Conservation (phyloP, 2,113 vertebrate genomes). For the Lathamus discolor region DNA sequence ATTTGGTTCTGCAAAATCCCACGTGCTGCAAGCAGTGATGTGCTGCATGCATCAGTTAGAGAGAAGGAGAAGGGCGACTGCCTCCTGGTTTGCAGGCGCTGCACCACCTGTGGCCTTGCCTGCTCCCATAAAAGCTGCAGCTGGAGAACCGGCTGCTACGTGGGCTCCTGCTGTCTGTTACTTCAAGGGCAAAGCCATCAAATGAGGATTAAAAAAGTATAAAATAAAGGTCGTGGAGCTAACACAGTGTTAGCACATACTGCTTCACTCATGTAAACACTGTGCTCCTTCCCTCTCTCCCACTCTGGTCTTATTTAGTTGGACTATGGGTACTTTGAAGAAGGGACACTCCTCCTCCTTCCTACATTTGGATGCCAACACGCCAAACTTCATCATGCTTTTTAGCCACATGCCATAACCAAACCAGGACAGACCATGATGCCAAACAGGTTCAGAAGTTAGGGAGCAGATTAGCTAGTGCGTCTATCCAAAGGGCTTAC, state of each 20-base stretch:
- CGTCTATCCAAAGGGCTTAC: neutral
- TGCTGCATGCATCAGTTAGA: neutral
- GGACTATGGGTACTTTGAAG: neutral
- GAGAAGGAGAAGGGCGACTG: neutral
- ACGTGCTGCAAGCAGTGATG: neutral
- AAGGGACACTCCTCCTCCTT: neutral
- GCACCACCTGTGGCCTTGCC: neutral
- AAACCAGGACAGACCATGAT: neutral
- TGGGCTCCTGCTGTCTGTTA: neutral
- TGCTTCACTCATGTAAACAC: neutral
- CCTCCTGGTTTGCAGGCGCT: neutral
- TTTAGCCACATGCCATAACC: neutral
- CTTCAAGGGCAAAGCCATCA: neutral
- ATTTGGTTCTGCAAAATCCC: neutral
- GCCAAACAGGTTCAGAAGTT: neutral
- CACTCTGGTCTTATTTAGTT: neutral
- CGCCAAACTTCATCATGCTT: neutral
- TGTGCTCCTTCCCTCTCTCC: neutral
- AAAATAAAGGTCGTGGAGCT: neutral
- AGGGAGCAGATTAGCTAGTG: neutral
- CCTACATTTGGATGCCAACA: neutral
- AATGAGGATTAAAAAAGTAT: neutral
- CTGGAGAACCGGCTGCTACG: fast-evolving
- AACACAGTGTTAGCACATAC: neutral
- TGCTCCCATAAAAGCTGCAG: constrained; percentile 12